Percentiles rank a stretch among this genome's conserved stretches.
These are phyloP conservation scores for Syngnathus typhle DNA, from an alignment of 2,113 vertebrate genomes.

Conservation along the genomic window DNA sequence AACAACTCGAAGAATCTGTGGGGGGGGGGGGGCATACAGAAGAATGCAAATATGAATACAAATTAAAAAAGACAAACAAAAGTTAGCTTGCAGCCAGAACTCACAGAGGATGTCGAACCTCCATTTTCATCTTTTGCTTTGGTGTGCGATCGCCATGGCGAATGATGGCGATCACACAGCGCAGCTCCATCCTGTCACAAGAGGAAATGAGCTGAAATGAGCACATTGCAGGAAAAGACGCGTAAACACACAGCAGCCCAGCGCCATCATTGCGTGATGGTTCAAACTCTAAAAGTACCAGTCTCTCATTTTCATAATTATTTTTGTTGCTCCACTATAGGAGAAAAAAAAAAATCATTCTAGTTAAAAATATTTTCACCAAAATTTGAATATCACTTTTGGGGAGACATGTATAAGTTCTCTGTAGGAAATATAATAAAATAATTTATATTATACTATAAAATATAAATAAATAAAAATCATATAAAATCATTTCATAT, in stretches of 20 bases:
- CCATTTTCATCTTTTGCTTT: slow-evolving; percentile 99
- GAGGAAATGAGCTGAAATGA: slow-evolving; percentile 1
- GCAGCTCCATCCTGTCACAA: slow-evolving; percentile 89
- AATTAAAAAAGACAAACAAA: background rate
- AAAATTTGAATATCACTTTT: no score
- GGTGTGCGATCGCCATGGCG: slow-evolving; percentile 94
- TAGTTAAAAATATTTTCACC: no score
- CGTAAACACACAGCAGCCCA: background rate
- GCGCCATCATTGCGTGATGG: no score
- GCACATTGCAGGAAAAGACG: background rate
- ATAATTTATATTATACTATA: no score
- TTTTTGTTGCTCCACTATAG: no score
- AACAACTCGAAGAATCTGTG: slow-evolving; percentile 90
- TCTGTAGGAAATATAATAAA: no score
- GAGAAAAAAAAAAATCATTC: no score
- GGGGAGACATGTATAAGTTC: no score
- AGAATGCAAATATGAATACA: background rate
- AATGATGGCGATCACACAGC: slow-evolving; percentile 94
- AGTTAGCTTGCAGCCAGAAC: slow-evolving; percentile 9
- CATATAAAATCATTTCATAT: no score
- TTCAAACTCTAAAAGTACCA: no score
- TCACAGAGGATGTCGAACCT: slow-evolving; percentile 88
- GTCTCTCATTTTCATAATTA: no score
- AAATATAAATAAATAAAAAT: no score
- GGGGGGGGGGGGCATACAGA: slow-evolving; percentile 2